A percentile compares a stretch with the other conserved stretches of the same genome.
Evolutionary conservation across 2,888 invertebrate genomes (phyloP).

Genomic region (Pharmacophagus antenor): DNA sequence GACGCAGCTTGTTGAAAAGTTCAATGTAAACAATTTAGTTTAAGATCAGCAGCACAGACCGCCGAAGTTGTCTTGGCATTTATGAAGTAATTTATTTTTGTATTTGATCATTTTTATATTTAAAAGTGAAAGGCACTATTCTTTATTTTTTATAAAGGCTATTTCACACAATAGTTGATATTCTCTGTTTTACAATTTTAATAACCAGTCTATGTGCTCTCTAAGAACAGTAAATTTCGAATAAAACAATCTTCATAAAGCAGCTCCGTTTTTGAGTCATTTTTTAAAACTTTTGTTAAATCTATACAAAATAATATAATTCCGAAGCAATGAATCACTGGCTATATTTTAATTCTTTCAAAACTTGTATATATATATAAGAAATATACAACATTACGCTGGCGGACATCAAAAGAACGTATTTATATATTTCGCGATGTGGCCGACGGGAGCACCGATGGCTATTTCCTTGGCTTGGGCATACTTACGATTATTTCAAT

Average conservation of each 20-base stretch:
- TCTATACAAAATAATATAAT: not conserved
- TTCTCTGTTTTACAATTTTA: too few relatives aligned
- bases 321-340: constrained; percentile 17
- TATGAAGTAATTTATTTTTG: not conserved
- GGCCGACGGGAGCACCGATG: constrained; percentile 30
- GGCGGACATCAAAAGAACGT: constrained; percentile 23
- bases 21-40: constrained; percentile 28
- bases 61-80: not conserved
- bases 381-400: constrained; percentile 21
- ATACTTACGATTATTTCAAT: constrained; percentile 39
- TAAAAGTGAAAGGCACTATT: too few relatives aligned
- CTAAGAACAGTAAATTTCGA: not conserved
- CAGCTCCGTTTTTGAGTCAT: not conserved
- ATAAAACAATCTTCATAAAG: not conserved
- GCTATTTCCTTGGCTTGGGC: constrained; percentile 35
- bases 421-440: constrained; percentile 14
- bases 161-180: too few relatives aligned
- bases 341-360: constrained; percentile 7
- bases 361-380: constrained; percentile 12
- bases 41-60: constrained; percentile 2
- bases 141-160: too few relatives aligned
- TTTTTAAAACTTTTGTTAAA: not conserved
- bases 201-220: not conserved
- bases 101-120: too few relatives aligned
- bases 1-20: constrained; percentile 40